Percentiles rank a stretch among this genome's conserved stretches.
Conservation (phyloP, 2,113 vertebrate species). For the Aphyosemion australe region DNA sequence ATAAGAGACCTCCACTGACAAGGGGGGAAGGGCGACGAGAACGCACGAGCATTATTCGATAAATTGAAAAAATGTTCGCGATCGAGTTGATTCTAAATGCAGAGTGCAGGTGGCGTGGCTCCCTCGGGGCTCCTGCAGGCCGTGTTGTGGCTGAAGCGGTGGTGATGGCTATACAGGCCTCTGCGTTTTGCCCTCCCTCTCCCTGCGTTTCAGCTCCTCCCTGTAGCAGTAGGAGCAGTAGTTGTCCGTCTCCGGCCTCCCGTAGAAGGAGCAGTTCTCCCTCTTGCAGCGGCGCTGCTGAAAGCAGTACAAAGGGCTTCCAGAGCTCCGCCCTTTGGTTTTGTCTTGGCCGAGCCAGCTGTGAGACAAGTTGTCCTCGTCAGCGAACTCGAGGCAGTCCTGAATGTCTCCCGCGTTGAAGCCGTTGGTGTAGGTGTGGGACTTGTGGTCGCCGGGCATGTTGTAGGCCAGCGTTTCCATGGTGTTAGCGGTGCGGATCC, state of each 20-base stretch:
- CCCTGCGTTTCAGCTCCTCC: conserved; percentile 93
- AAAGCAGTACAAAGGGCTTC: conserved; percentile 86
- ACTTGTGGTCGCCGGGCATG: conserved; percentile 90
- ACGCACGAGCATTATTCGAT: conserved; percentile 73
- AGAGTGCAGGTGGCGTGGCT: conserved; percentile 68
- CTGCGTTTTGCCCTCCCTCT: conserved; percentile 76
- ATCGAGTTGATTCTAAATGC: conserved; percentile 61
- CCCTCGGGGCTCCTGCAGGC: conserved; percentile 51
- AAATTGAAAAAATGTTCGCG: conserved; percentile 70
- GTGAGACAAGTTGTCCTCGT: conserved; percentile 85
- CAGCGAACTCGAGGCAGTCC: conserved; percentile 91
- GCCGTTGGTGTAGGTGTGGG: conserved; percentile 94
- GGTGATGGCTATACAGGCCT: conserved; percentile 71
- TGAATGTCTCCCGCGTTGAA: conserved; percentile 85
- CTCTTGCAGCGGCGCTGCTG: conserved; percentile 95
- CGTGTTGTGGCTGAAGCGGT: conserved; percentile 54
- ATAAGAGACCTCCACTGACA: conserved; percentile 63
- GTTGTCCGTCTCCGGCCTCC: conserved; percentile 94
- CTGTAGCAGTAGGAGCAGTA: conserved; percentile 98
- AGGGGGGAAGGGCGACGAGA: conserved; percentile 69
- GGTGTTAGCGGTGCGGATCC: conserved; percentile 86
- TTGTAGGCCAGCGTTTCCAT: conserved; percentile 85
- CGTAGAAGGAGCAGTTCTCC: conserved; percentile 98
- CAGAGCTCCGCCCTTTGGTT: conserved; percentile 84
- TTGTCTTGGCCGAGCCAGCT: conserved; percentile 88